These are phyloP conservation scores for Pontoporia blainvillei DNA, from an alignment of 2,113 vertebrate species.

Conservation along the genomic window DNA sequence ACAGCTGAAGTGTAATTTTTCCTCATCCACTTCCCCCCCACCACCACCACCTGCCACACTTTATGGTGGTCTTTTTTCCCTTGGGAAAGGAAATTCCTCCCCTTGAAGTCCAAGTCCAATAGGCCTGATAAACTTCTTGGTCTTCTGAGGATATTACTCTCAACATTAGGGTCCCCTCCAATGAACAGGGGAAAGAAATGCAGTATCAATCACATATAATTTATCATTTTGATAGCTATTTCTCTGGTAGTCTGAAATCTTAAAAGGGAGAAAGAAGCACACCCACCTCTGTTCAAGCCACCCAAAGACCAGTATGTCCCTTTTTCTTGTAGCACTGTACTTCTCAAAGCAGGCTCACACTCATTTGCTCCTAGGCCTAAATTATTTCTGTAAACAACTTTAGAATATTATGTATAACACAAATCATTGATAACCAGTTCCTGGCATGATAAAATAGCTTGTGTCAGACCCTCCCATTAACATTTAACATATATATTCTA, in stretches of 20 bases:
- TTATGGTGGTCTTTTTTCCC: background rate
- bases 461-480: background rate
- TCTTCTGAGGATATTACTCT: background rate
- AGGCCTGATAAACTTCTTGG: background rate
- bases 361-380: background rate
- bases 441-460: background rate
- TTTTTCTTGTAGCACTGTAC: background rate
- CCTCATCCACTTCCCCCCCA: background rate
- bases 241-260: background rate
- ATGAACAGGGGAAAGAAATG: background rate
- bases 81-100: background rate
- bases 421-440: background rate
- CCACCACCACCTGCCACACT: background rate
- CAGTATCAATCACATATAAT: background rate
- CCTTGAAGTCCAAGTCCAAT: background rate
- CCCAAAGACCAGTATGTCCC: background rate
- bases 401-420: background rate
- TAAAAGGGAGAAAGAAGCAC: background rate
- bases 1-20: too few species aligned
- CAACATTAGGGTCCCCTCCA: background rate
- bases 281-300: background rate
- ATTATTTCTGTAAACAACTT: background rate
- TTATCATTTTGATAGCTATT: background rate
- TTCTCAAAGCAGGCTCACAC: background rate
- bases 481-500: background rate